phyloP scores from a whole-genome alignment of 2,113 vertebrate genomes.

The Brevimyrus niger region DNA sequence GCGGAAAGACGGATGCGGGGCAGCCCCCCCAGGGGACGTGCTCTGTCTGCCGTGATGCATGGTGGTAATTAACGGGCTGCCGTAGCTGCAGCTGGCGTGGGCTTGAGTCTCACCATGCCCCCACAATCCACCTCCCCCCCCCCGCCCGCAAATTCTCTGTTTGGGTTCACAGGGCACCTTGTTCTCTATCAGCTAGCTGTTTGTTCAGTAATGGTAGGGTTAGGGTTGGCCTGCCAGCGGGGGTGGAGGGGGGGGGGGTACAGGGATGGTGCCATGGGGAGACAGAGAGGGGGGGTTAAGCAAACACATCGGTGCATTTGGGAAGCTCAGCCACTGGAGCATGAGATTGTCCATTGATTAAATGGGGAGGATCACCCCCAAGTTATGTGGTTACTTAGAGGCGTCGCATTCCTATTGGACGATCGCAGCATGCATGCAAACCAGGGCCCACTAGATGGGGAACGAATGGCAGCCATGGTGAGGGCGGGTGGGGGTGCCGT shows the following conservation, averaged over 20 bases:
- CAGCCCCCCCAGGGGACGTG: background rate
- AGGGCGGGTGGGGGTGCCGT: background rate
- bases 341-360: background rate
- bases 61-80: background rate
- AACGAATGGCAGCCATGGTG: background rate
- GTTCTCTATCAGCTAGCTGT: background rate
- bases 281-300: background rate
- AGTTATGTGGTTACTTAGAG: background rate
- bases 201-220: background rate
- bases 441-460: background rate
- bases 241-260: background rate
- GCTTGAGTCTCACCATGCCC: background rate
- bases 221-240: background rate
- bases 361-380: background rate
- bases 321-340: background rate
- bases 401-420: slow-evolving; percentile 28
- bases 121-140: background rate
- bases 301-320: background rate
- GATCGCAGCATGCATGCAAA: slow-evolving; percentile 8
- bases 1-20: background rate
- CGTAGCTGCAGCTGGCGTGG: background rate
- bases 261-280: background rate
- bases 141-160: background rate
- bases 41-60: background rate
- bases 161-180: background rate